phyloP scores from a whole-genome alignment of 2,888 invertebrate species.

The Phyto melanocephala region DNA sequence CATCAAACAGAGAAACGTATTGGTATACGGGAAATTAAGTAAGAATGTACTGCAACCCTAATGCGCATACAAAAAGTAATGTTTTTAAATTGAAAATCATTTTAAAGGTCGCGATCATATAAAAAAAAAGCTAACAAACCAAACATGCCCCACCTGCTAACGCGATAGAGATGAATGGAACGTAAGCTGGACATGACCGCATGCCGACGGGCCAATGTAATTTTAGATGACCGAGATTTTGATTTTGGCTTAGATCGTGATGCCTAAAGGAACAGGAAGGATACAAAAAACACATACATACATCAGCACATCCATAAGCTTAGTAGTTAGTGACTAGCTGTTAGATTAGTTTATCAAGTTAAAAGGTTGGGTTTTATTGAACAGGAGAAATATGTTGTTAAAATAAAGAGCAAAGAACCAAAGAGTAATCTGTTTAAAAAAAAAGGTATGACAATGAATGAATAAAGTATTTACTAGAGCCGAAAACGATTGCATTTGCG shows the following conservation, averaged over 20 bases:
- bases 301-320: slow-evolving; percentile 64
- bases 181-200: slow-evolving; percentile 97
- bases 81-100: neutral
- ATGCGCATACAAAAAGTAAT: slow-evolving; percentile 38
- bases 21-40: no score
- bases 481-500: slow-evolving; percentile 65
- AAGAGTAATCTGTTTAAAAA: slow-evolving; percentile 15
- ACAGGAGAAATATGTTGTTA: neutral
- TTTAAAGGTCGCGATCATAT: slow-evolving; percentile 17
- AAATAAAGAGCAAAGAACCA: slow-evolving; percentile 17
- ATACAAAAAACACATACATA: slow-evolving; percentile 68
- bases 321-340: slow-evolving; percentile 53
- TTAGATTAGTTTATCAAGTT: slow-evolving; percentile 44
- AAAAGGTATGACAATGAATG: slow-evolving; percentile 29
- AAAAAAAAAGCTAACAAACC: slow-evolving; percentile 59
- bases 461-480: slow-evolving; percentile 55
- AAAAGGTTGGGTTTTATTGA: slow-evolving; percentile 18
- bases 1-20: no score
- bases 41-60: neutral
- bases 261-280: slow-evolving; percentile 81
- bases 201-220: slow-evolving; percentile 92
- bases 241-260: slow-evolving; percentile 86
- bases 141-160: slow-evolving; percentile 86
- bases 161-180: slow-evolving; percentile 94
- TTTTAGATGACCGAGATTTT: slow-evolving; percentile 88